A percentile compares a stretch with the other conserved stretches of the same genome.
Conservation (phyloP, 2,888 invertebrate genomes). For the Polyploca ridens region DNA sequence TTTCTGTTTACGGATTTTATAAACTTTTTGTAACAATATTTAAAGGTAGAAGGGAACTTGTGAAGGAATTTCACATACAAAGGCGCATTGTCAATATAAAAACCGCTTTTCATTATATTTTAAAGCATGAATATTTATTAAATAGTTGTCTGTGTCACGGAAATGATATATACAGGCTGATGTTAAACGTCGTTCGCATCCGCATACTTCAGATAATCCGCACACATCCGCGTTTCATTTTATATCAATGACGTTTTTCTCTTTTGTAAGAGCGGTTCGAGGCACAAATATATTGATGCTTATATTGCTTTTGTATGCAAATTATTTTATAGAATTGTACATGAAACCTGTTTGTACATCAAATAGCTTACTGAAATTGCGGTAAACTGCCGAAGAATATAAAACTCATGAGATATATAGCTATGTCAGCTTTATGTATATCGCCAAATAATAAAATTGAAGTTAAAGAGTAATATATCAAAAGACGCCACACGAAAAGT, state of each 20-base stretch:
- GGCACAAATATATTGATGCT: not conserved
- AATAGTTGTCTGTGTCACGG: not conserved
- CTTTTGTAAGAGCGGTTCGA: not conserved
- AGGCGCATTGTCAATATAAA: not conserved
- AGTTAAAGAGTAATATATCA: too few species aligned
- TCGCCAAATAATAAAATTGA: too few species aligned
- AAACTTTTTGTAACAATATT: too few species aligned
- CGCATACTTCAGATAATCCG: constrained; percentile 4
- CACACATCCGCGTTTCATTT: not conserved
- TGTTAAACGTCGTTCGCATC: not conserved
- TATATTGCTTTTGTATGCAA: not conserved
- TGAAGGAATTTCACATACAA: not conserved
- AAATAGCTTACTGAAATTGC: too few species aligned
- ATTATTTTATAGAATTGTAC: too few species aligned
- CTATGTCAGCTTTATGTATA: too few species aligned
- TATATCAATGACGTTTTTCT: not conserved
- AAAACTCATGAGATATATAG: too few species aligned
- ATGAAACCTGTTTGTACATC: too few species aligned
- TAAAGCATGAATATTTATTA: not conserved
- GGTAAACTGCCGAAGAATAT: too few species aligned
- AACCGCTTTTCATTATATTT: not conserved
- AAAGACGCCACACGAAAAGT: too few species aligned
- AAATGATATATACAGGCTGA: constrained; percentile 3
- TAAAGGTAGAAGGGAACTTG: not conserved
- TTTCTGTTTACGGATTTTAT: not conserved